These are phyloP conservation scores for Corapipo altera DNA, from an alignment of 2,113 vertebrate genomes.

Conservation along the genomic window DNA sequence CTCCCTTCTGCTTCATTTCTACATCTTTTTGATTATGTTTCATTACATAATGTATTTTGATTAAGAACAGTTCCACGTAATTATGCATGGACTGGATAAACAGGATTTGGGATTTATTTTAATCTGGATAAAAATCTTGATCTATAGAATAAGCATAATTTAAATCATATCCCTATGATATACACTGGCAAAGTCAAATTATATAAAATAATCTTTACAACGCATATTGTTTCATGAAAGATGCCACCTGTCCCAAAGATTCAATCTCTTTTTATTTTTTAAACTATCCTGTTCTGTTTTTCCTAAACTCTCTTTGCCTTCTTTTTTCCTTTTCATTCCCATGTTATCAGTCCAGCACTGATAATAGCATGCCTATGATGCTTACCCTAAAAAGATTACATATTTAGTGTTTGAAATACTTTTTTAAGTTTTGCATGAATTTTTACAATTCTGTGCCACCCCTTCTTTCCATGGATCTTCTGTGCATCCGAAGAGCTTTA, in stretches of 20 bases:
- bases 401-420: neutral
- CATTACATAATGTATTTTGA: slow-evolving; percentile 43
- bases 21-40: slow-evolving; percentile 15
- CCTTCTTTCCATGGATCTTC: slow-evolving; percentile 34
- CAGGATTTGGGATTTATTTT: slow-evolving; percentile 59
- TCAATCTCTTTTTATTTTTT: neutral
- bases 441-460: neutral
- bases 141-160: slow-evolving; percentile 39
- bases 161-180: neutral
- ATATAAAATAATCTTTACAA: neutral
- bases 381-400: neutral
- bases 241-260: neutral
- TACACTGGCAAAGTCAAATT: slow-evolving; percentile 17
- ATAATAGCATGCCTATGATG: slow-evolving; percentile 44
- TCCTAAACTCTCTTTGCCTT: neutral
- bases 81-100: slow-evolving; percentile 43
- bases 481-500: slow-evolving; percentile 19
- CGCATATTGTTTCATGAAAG: neutral
- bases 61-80: slow-evolving; percentile 27
- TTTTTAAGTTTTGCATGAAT: slow-evolving; percentile 47
- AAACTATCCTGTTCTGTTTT: slow-evolving; percentile 6
- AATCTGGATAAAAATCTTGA: slow-evolving; percentile 54
- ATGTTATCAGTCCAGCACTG: slow-evolving; percentile 25
- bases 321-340: neutral
- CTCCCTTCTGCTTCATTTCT: slow-evolving; percentile 6